Percentiles rank a stretch among this genome's conserved stretches.
Conservation (phyloP, 2,113 vertebrate species). For the Centrocercus urophasianus region DNA sequence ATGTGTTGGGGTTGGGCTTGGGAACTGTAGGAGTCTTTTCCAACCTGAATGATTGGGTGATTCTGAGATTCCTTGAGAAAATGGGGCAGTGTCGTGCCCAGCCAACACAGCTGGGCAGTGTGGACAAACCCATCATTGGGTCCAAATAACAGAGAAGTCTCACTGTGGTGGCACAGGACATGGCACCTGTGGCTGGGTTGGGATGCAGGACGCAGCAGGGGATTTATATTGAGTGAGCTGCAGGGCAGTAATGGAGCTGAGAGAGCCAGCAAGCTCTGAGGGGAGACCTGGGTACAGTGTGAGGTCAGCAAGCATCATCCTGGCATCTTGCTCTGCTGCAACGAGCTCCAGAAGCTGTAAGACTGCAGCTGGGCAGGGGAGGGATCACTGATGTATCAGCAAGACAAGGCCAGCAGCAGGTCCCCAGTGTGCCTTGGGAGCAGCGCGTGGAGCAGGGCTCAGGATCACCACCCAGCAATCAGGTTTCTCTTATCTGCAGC, state of each 20-base stretch:
- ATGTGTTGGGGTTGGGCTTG: too few relatives aligned
- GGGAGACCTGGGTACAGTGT: neutral
- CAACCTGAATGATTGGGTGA: too few relatives aligned
- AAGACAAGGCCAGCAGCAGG: neutral
- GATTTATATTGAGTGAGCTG: neutral
- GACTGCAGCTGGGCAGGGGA: fast-evolving
- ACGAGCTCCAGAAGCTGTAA: neutral
- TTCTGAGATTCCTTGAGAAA: neutral
- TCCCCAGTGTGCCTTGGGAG: fast-evolving
- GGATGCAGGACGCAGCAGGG: neutral
- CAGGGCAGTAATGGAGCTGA: fast-evolving
- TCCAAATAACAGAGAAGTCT: neutral
- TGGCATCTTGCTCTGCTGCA: neutral
- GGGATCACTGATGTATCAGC: neutral
- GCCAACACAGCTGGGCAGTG: neutral
- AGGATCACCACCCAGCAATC: neutral
- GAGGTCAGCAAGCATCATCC: neutral
- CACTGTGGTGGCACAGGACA: neutral
- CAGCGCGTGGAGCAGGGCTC: neutral
- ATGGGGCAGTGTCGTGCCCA: neutral
- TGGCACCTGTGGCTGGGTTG: fast-evolving
- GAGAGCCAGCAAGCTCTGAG: neutral
- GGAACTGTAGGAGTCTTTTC: too few relatives aligned
- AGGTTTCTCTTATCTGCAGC: neutral
- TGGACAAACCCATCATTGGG: neutral